Evolutionary conservation across 2,888 invertebrate genomes (phyloP).

Genomic region (Odontomyia ornata): DNA sequence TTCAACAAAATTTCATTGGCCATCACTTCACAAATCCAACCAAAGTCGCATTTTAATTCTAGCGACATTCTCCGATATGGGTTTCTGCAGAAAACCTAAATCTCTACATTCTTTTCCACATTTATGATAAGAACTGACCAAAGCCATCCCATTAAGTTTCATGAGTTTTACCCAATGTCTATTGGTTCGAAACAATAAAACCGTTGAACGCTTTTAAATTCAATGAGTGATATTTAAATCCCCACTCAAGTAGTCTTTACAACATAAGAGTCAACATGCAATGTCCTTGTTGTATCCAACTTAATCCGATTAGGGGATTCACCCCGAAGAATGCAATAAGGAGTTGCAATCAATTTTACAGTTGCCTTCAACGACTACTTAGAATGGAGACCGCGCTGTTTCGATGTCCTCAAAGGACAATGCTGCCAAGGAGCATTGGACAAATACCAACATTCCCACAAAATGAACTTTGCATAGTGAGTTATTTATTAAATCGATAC

Average conservation of each 20-base stretch:
- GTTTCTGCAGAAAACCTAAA: no score
- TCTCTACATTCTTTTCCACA: no score
- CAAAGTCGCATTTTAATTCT: no score
- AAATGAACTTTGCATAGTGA: conserved; percentile 18
- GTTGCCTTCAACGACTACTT: neutral
- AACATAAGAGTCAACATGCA: neutral
- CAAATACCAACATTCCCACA: neutral
- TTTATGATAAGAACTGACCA: neutral
- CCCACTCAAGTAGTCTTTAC: neutral
- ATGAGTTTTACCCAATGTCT: neutral
- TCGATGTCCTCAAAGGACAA: neutral
- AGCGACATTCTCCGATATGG: no score
- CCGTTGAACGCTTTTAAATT: neutral
- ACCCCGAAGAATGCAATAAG: conserved; percentile 6
- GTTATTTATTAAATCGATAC: conserved; percentile 42
- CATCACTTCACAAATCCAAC: no score
- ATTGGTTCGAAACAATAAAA: neutral
- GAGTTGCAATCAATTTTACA: conserved; percentile 1
- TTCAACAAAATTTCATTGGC: no score
- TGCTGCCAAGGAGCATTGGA: neutral
- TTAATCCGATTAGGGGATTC: conserved; percentile 2
- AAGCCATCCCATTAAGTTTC: neutral
- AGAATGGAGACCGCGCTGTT: neutral
- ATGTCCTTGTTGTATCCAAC: neutral
- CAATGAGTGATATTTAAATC: neutral